phyloP scores from a whole-genome alignment of 30 jellyfish, hydroid and myxozoan species.

The Catostylus mosaicus region DNA sequence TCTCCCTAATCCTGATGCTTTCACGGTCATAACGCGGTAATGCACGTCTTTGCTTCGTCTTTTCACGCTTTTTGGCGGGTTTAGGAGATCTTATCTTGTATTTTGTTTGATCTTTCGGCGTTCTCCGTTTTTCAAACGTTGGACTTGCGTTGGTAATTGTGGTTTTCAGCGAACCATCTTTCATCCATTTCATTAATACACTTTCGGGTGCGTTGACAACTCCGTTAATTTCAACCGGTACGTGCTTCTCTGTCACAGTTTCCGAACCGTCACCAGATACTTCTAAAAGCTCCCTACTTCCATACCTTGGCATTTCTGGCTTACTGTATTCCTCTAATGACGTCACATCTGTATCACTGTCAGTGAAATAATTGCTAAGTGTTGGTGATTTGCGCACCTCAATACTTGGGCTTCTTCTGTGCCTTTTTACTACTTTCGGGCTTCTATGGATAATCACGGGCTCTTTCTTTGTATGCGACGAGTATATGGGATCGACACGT shows the following conservation, averaged over 20 bases:
- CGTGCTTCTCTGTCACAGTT: slow-evolving; percentile 1
- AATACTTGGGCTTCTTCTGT: background rate
- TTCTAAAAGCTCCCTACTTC: slow-evolving; percentile 5
- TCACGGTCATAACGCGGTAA: background rate
- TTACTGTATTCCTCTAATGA: background rate
- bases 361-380: slow-evolving; percentile 15
- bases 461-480: background rate
- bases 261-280: slow-evolving; percentile 1
- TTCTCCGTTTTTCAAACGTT: background rate
- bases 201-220: slow-evolving; percentile 65
- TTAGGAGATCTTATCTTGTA: background rate
- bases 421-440: background rate
- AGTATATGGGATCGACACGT: background rate
- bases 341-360: slow-evolving; percentile 18
- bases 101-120: background rate
- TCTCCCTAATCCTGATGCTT: background rate
- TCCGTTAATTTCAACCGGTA: slow-evolving; percentile 59
- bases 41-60: background rate
- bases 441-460: background rate
- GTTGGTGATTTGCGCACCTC: slow-evolving; percentile 10
- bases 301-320: slow-evolving; percentile 27
- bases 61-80: background rate
- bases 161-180: slow-evolving; percentile 41
- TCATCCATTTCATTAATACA: slow-evolving; percentile 53
- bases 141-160: slow-evolving; percentile 19